Conservation (phyloP, 2,888 invertebrate species). For the Fragum sueziense region DNA sequence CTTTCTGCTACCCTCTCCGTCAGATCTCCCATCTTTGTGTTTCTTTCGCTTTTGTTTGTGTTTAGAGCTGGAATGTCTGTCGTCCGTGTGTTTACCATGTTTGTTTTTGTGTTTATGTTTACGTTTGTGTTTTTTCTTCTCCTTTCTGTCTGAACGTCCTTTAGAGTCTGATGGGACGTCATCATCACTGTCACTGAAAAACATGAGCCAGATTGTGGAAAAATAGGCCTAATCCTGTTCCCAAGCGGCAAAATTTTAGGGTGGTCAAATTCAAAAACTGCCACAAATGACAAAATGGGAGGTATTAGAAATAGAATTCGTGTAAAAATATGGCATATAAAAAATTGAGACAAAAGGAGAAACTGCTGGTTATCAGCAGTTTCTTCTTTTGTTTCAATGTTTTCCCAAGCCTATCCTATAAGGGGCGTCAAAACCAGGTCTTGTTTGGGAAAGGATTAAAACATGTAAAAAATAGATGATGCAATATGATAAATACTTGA, state of each 20-base stretch:
- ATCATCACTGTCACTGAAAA: constrained; percentile 68
- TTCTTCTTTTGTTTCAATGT: no score
- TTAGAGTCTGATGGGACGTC: constrained; percentile 39
- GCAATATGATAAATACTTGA: no score
- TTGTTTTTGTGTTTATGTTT: constrained; percentile 87
- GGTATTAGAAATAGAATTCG: no score
- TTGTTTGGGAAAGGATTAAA: no score
- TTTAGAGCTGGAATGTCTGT: constrained; percentile 60
- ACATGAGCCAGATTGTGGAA: constrained; percentile 20
- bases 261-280: no score
- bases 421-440: no score
- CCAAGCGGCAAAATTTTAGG: no score
- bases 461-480: neutral
- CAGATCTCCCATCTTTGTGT: constrained; percentile 62
- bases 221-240: neutral
- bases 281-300: no score
- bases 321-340: neutral
- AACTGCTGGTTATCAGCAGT: no score
- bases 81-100: constrained; percentile 74
- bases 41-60: constrained; percentile 77
- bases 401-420: no score
- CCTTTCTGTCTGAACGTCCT: constrained; percentile 53
- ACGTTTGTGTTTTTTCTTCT: constrained; percentile 78
- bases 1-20: constrained; percentile 47
- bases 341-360: neutral